Conservation (phyloP, 2,888 invertebrate species). For the Punctoribates punctum region DNA sequence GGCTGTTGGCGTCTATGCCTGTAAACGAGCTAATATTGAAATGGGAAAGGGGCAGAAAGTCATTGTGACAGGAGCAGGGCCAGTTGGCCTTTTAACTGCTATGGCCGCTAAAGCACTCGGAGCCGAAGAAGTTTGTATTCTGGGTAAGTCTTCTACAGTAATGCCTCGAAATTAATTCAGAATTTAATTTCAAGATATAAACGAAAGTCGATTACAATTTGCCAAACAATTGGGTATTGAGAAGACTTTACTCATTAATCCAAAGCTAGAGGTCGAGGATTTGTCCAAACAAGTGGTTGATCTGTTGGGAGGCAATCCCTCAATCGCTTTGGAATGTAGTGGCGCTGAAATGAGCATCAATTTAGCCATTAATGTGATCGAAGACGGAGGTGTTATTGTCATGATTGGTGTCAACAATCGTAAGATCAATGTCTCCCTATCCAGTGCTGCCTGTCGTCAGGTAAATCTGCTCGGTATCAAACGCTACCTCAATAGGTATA, state of each 20-base stretch:
- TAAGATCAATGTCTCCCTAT: neutral
- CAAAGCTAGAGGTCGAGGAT: slow-evolving; percentile 48
- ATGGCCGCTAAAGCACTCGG: slow-evolving; percentile 51
- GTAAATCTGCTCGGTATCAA: slow-evolving; percentile 34
- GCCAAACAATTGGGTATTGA: slow-evolving; percentile 55
- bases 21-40: slow-evolving; percentile 57
- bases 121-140: slow-evolving; percentile 44
- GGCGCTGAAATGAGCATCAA: slow-evolving; percentile 77
- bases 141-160: neutral
- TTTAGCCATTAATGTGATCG: slow-evolving; percentile 60
- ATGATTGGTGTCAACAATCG: neutral
- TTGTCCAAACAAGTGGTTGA: slow-evolving; percentile 58
- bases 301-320: slow-evolving; percentile 54
- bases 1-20: slow-evolving; percentile 85
- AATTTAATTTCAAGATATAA: slow-evolving; percentile 42
- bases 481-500: slow-evolving; percentile 42
- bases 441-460: slow-evolving; percentile 37
- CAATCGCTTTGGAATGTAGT: slow-evolving; percentile 74
- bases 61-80: slow-evolving; percentile 54
- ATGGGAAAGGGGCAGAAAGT: slow-evolving; percentile 53
- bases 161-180: too few relatives aligned
- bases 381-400: neutral
- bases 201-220: slow-evolving; percentile 51
- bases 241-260: slow-evolving; percentile 50
- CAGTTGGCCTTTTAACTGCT: slow-evolving; percentile 52